Evolutionary conservation across 2,113 vertebrate species (phyloP).

Genomic region (Ptilonorhynchus violaceus): DNA sequence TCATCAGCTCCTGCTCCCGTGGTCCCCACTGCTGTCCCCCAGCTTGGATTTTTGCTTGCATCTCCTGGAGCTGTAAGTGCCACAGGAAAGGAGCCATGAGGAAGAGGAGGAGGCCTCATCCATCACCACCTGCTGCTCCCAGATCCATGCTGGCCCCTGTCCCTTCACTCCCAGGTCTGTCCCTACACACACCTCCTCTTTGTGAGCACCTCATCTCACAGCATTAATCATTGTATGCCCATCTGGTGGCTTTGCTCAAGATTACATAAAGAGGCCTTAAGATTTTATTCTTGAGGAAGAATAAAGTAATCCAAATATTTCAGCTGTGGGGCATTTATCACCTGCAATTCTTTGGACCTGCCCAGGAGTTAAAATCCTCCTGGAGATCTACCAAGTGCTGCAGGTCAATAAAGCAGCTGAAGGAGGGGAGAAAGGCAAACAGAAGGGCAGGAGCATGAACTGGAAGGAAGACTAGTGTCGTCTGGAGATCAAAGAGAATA

Average conservation of each 20-base stretch:
- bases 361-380: background rate
- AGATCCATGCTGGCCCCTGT: background rate
- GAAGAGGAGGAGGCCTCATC: background rate
- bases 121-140: background rate
- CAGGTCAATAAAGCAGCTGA: background rate
- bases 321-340: background rate
- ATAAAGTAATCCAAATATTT: background rate
- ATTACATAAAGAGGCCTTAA: background rate
- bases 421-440: background rate
- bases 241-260: background rate
- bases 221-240: background rate
- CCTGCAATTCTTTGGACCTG: background rate
- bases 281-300: background rate
- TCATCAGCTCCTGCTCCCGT: background rate
- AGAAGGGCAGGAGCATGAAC: background rate
- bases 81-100: background rate
- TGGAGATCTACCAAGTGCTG: background rate
- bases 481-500: background rate
- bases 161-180: background rate
- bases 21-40: background rate
- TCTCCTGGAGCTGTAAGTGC: background rate
- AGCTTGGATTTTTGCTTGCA: background rate
- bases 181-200: background rate
- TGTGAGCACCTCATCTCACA: background rate
- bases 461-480: background rate